Base-by-base conservation (phyloP, 1,140 invertebrate genomes). In the Drosophila tsacasi region DNA sequence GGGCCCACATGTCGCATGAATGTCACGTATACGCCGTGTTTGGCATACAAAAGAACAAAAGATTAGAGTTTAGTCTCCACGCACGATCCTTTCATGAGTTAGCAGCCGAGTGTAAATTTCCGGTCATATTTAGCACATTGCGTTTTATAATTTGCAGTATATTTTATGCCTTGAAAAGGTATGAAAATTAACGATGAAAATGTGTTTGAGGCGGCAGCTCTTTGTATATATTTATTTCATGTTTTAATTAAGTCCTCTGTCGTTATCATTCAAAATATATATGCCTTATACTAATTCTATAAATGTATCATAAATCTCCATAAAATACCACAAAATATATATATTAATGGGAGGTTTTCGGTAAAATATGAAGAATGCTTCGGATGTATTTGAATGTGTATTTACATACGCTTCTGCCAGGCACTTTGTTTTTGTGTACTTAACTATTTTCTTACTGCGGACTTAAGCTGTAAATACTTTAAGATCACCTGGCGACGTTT, bases 11-110 rank as follows among this genome's bases (percentile, higher is more conserved):
- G 49, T 32, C 60, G 64, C 49, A 76, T 81, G 64, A 59, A 81
- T 42, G 47, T 82, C 79, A 82, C 79, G 79, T 82, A 81, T 74
- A 83, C 80, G 67, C 58, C 67, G 47, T 57, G 63, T 79, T 40
- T 49, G 62, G 58, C 74, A 78, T 61, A 49, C 68, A 61, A 52
- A 73, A 19, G 17, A 25, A n/a, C 5, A 27, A 6, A n/a, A 40
- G 21, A 27, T 5, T 9, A 46, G 25, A 30, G 61, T 42, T 52
- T 6, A 35, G 21, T 54, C 60, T 30, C 60, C 60, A 35, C 37
- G 37, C 73, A 58, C 74, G 57, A 78, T 71, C 65, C 67, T 72
- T 65, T 81, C 44, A 42, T 54, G 50, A 65, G 13, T 66, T 76
- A 65, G 60, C 76, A 66, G 61, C 15, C 58, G 37, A 46, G 63